phyloP scores from a whole-genome alignment of 2,888 invertebrate genomes.

The Pollenia labialis region DNA sequence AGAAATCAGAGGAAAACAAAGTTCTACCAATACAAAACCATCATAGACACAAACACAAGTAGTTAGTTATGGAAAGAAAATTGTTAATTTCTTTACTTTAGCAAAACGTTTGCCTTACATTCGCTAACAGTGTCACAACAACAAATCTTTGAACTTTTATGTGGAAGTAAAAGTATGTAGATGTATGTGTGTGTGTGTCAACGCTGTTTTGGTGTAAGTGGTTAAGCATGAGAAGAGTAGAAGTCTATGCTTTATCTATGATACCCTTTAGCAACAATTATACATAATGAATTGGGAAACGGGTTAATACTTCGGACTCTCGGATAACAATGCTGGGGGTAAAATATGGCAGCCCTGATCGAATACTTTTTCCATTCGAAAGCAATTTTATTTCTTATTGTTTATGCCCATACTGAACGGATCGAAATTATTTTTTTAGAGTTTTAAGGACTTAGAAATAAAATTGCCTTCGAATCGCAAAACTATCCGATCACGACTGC shows the following conservation, averaged over 20 bases:
- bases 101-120: slow-evolving; percentile 6
- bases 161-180: background rate
- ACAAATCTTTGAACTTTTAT: slow-evolving; percentile 31
- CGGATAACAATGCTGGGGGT: no score
- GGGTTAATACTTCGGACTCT: no score
- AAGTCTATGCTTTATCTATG: background rate
- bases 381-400: no score
- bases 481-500: no score
- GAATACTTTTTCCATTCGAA: no score
- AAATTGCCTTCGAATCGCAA: no score
- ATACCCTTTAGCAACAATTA: no score
- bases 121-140: slow-evolving; percentile 44
- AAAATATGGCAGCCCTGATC: no score
- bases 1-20: slow-evolving; percentile 34
- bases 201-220: slow-evolving; percentile 47
- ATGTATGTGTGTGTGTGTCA: background rate
- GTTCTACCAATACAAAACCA: slow-evolving; percentile 3
- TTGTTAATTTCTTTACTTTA: slow-evolving; percentile 34
- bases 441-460: no score
- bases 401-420: no score
- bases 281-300: no score
- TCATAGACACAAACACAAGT: background rate
- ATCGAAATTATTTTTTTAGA: no score
- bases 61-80: background rate
- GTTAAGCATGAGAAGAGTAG: background rate